These are phyloP conservation scores for Bellardia pandia DNA, from an alignment of 2,888 invertebrate species.

Conservation along the genomic window DNA sequence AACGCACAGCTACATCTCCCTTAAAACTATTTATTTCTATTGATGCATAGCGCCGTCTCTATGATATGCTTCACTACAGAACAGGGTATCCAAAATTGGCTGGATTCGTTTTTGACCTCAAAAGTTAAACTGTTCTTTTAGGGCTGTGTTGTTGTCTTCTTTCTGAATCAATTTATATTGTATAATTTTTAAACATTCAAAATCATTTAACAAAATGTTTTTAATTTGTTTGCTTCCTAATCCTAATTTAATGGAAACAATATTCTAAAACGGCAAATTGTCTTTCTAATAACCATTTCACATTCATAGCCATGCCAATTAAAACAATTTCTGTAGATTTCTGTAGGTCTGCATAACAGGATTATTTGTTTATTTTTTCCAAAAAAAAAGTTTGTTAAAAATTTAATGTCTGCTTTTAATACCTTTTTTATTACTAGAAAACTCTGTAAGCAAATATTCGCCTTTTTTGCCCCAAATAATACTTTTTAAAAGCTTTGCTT, in stretches of 20 bases:
- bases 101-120: too few relatives aligned
- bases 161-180: too few relatives aligned
- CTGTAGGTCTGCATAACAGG: constrained; percentile 22
- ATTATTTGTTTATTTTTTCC: constrained; percentile 40
- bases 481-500: constrained; percentile 56
- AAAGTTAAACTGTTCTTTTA: too few relatives aligned
- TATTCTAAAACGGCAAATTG: background rate
- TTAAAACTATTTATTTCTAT: too few relatives aligned
- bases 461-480: constrained; percentile 11
- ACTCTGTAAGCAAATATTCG: constrained; percentile 21
- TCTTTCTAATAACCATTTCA: constrained; percentile 5
- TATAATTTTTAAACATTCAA: too few relatives aligned
- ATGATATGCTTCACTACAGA: too few relatives aligned
- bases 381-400: constrained; percentile 48
- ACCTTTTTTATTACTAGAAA: constrained; percentile 33
- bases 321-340: background rate
- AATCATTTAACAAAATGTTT: too few relatives aligned
- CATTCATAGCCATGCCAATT: constrained; percentile 15
- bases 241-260: background rate
- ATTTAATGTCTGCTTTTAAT: constrained; percentile 39
- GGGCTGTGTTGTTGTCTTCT: too few relatives aligned
- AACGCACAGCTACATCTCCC: too few relatives aligned
- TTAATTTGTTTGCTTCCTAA: background rate
- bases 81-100: too few relatives aligned
- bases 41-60: too few relatives aligned